These are phyloP conservation scores for Heterodera schachtii DNA, from an alignment of 1,140 invertebrate species.

Conservation along the genomic window DNA sequence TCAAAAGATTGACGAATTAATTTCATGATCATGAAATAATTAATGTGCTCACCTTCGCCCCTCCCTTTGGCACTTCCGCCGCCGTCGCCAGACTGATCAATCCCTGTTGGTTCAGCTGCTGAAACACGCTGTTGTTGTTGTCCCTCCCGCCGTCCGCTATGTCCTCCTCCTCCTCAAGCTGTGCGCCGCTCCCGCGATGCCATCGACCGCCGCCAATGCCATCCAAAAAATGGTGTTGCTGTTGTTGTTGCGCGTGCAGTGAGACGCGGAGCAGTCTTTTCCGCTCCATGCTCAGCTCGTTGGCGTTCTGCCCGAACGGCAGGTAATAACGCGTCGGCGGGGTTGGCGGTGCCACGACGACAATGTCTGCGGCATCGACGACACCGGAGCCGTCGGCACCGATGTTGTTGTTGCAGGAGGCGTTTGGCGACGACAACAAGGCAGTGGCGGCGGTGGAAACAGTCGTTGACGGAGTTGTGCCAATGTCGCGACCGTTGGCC, in stretches of 20 bases:
- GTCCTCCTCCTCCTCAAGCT: background rate
- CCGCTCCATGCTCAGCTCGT: conserved; percentile 11
- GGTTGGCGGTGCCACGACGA: background rate
- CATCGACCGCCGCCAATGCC: background rate
- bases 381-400: background rate
- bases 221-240: background rate
- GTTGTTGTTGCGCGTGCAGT: conserved; percentile 8
- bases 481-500: too few relatives aligned
- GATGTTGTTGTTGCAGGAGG: conserved; percentile 19
- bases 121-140: background rate
- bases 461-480: background rate
- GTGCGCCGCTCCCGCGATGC: background rate
- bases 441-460: too few relatives aligned
- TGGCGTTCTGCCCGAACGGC: background rate
- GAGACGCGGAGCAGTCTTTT: background rate
- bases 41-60: background rate
- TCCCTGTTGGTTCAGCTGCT: background rate
- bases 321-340: background rate
- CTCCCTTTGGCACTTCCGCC: background rate
- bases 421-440: too few relatives aligned
- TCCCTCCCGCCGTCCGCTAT: background rate
- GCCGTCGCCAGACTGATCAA: background rate
- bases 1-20: too few relatives aligned
- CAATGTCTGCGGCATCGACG: background rate
- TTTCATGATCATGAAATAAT: too few relatives aligned